Evolutionary conservation across 2,797 vertebrate genomes (phyloP), one percentile per base, ranked within the genome.

Genomic region (Agapornis canus): DNA sequence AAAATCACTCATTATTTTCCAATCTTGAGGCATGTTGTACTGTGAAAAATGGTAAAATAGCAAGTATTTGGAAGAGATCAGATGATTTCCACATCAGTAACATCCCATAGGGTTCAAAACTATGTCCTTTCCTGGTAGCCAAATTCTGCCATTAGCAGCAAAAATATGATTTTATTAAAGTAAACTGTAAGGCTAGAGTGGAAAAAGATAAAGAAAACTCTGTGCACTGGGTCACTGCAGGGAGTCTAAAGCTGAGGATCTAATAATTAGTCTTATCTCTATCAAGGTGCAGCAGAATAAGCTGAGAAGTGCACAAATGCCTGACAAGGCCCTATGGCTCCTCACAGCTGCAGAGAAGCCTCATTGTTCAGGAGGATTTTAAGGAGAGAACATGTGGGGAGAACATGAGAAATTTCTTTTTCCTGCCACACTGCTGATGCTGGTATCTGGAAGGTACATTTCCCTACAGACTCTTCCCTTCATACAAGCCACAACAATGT

Each of bases 261-360:
- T 73, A 89, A 73, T 87, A 89, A 93, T 76, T 89, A 79, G 42
- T 70, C 43, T 89, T 77, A 85, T 47, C 71, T 64, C 75, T 82
- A 85, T 49, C 86, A 89, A 92, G 68, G 82, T 94, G 84, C 60
- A 93, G 73, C 27, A 77, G 64, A 94, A 68, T 70, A 85, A 91
- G 57, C 64, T 80, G 84, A 87, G 68, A 80, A 89, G 31, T 22
- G 48, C 47, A 91, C 64, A 56, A 66, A 93, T n/a, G 52, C 40
- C 64, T 73, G 84, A 80, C 56, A 82, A 89, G 32, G 63, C 78
- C 89, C 89, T 56, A 60, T 29, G 76, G 84, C 52, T 79, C 84
- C 64, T 64, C 40, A 45, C 31, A 73, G 71, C 60, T 80, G 84
- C 60, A 87, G 48, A 68, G 79, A 64, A 45, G 9, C 32, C 83